Evolutionary conservation across 2,797 vertebrate genomes (phyloP).

Genomic region (Craterocephalus amniculus): DNA sequence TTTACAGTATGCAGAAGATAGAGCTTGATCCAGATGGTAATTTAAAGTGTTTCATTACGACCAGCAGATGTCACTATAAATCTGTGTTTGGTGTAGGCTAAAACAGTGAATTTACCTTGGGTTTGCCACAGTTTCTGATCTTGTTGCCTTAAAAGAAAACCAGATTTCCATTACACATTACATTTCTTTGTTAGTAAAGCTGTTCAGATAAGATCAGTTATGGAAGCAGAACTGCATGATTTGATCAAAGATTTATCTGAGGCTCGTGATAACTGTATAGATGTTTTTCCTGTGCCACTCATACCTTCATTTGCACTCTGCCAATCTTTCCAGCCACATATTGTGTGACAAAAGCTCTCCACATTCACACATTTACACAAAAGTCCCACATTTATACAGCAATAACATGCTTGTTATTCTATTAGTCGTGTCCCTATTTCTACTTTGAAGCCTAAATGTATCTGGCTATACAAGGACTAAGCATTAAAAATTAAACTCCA

Average conservation of each 20-base stretch:
- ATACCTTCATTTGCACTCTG: neutral
- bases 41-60: neutral
- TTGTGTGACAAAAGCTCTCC: neutral
- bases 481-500: too few species aligned
- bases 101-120: slow-evolving; percentile 57
- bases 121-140: slow-evolving; percentile 71
- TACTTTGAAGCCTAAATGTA: slow-evolving; percentile 14
- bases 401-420: neutral
- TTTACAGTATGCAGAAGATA: neutral
- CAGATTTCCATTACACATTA: too few species aligned
- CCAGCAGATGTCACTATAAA: slow-evolving; percentile 57
- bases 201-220: neutral
- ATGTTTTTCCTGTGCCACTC: neutral
- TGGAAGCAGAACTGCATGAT: neutral
- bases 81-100: neutral
- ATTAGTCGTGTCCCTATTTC: neutral
- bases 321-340: slow-evolving; percentile 4
- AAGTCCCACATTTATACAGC: neutral
- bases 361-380: neutral
- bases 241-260: slow-evolving; percentile 1
- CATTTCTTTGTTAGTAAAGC: slow-evolving; percentile 6
- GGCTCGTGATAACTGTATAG: neutral
- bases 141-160: slow-evolving; percentile 71
- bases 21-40: neutral
- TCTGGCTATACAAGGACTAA: neutral